Base-by-base conservation (phyloP, 2,113 vertebrate genomes). In the Forbesichthys agassizii region DNA sequence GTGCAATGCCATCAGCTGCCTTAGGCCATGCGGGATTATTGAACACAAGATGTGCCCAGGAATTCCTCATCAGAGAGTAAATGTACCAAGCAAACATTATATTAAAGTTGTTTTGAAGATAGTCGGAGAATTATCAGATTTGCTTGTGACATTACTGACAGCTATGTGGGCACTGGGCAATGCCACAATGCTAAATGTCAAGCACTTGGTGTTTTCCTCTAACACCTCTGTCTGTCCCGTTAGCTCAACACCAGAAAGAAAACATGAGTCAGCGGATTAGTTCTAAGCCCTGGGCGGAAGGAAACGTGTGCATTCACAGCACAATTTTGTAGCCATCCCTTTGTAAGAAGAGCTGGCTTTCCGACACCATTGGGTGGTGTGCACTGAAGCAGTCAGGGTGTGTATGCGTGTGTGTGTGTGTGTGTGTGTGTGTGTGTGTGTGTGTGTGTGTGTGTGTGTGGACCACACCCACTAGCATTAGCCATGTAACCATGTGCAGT, bases 391-490 rank as follows among this genome's bases (percentile, higher is more conserved):
- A 66, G 47, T 13, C 18, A 12, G 27, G 4, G 36, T 42, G 36
- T 27, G 27, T 27, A 27, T 27, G 27, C 12, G 27, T 5, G 57
- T 36, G 57, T 59, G 27, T 52, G 54, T 59, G 66, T 58, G 51
- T 33, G 48, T 20, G 33, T 20, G 20, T 20, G 20, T 20, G 20
- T 20, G 16, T 69, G 67, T 76, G 73, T 79, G 61, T 78, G 47
- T 27, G 56, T 55, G 48, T 33, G 20, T 63, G 47, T 12, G 10
- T 33, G 60, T 69, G 67, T 76, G 73, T 79, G 60, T 33, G 18
- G 9, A 48, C 10, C 83, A 80, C 82, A 74, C 75, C 81, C 84
- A 74, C 69, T 46, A 63, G 72, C 81, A 71, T 36, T 66, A 69
- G 52, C 64, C 67, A 62, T 47, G 81, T 69, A 68, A 76, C 78